Percentiles rank a stretch among this genome's conserved stretches.
phyloP scores from a whole-genome alignment of 2,797 vertebrate genomes.

The Oreonectes daqikongensis region DNA sequence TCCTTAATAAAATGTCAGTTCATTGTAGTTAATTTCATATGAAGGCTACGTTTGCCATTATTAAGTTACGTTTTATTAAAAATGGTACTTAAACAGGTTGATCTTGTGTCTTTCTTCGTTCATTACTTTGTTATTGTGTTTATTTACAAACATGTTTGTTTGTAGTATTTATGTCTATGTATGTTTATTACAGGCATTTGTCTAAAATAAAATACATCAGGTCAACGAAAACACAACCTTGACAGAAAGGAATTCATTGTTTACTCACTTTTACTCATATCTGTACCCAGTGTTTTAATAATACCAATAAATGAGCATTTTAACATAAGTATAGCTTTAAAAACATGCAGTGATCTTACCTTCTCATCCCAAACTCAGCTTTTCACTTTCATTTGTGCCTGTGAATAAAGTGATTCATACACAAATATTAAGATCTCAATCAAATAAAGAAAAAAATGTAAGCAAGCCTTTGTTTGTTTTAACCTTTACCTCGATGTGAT shows the following conservation, averaged over 20 bases:
- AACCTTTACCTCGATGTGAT: too few species aligned
- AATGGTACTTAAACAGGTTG: neutral
- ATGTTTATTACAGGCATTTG: too few species aligned
- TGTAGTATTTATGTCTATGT: neutral
- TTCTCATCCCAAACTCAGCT: too few species aligned
- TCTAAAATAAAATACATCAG: neutral
- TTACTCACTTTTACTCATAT: too few species aligned
- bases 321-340: neutral
- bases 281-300: too few species aligned
- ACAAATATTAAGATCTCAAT: too few species aligned
- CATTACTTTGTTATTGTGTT: neutral
- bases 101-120: neutral
- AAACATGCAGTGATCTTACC: neutral
- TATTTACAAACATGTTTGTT: neutral
- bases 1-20: neutral
- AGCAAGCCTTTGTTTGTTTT: too few species aligned
- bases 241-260: neutral
- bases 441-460: too few species aligned
- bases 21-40: neutral
- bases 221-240: neutral
- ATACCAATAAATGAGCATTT: too few species aligned
- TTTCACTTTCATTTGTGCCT: too few species aligned
- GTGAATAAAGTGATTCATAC: too few species aligned
- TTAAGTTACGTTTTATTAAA: slow-evolving; percentile 16
- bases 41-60: neutral